These are phyloP conservation scores for Trialeurodes vaporariorum DNA, from an alignment of 1,140 invertebrate genomes.

Conservation along the genomic window DNA sequence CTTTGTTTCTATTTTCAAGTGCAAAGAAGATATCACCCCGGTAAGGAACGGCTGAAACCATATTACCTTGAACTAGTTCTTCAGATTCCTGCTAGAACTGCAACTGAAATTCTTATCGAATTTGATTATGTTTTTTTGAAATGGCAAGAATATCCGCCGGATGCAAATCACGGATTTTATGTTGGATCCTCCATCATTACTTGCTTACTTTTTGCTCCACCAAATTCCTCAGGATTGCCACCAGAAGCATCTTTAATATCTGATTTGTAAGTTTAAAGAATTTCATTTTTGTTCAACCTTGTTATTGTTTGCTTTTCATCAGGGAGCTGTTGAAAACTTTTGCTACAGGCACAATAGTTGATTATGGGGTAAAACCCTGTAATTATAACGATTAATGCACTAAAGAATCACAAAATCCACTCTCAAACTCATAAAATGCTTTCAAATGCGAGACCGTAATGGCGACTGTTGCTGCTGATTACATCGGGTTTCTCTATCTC, in stretches of 20 bases:
- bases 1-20: slow-evolving; percentile 9
- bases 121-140: slow-evolving; percentile 93
- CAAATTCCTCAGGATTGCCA: slow-evolving; percentile 65
- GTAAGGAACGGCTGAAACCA: slow-evolving; percentile 64
- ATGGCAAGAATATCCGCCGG: slow-evolving; percentile 98
- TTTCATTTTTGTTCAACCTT: no score
- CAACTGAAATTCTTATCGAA: slow-evolving; percentile 71
- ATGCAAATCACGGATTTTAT: slow-evolving; percentile 97
- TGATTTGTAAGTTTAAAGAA: slow-evolving; percentile 36
- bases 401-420: no score
- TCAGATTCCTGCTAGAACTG: slow-evolving; percentile 61
- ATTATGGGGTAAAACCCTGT: no score
- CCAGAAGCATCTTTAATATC: slow-evolving; percentile 55
- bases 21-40: slow-evolving; percentile 57
- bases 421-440: no score
- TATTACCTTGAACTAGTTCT: slow-evolving; percentile 85
- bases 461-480: no score
- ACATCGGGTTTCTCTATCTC: no score
- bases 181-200: slow-evolving; percentile 74
- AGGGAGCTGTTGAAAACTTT: no score
- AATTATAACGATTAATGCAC: no score
- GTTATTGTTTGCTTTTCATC: slow-evolving; percentile 1
- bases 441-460: no score
- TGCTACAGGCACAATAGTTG: no score
- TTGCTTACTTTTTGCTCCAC: slow-evolving; percentile 58